These are phyloP conservation scores for Stegodyphus dumicola DNA, from an alignment of 1,140 invertebrate genomes.

Conservation along the genomic window DNA sequence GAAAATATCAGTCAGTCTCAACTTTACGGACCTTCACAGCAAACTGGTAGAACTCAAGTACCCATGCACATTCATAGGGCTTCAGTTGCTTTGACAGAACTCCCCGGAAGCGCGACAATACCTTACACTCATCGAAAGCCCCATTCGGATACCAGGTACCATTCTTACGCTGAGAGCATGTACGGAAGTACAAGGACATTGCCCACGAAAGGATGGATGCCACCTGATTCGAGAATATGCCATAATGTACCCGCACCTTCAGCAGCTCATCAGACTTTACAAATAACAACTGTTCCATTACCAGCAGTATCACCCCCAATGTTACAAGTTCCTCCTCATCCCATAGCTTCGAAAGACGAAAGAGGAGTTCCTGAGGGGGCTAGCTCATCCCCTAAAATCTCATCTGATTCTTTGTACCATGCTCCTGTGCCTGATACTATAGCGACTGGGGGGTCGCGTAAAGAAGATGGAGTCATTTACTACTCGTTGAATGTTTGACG, in stretches of 20 bases:
- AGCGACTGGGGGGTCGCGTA: constrained; percentile 11
- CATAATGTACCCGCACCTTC: not conserved
- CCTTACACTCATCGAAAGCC: constrained; percentile 48
- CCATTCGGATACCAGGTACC: constrained; percentile 38
- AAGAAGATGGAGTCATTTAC: constrained; percentile 62
- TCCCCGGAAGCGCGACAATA: constrained; percentile 43
- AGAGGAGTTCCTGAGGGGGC: constrained; percentile 66
- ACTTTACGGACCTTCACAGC: not conserved
- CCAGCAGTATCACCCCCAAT: constrained; percentile 17
- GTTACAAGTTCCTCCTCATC: constrained; percentile 38
- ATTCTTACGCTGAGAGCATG: constrained; percentile 57
- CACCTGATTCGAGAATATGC: constrained; percentile 21
- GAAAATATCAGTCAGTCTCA: not conserved
- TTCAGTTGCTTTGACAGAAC: constrained; percentile 48
- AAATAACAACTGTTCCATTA: not conserved
- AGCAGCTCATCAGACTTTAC: not conserved
- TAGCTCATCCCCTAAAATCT: constrained; percentile 65
- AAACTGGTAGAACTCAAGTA: not conserved
- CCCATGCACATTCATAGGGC: constrained; percentile 51
- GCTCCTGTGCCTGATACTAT: constrained; percentile 40
- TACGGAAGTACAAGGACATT: constrained; percentile 52
- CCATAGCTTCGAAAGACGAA: constrained; percentile 62
- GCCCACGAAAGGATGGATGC: constrained; percentile 28
- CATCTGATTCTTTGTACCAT: constrained; percentile 53
- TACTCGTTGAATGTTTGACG: constrained; percentile 63